phyloP scores from a whole-genome alignment of 2,888 invertebrate genomes.

The Conomelus anceps region DNA sequence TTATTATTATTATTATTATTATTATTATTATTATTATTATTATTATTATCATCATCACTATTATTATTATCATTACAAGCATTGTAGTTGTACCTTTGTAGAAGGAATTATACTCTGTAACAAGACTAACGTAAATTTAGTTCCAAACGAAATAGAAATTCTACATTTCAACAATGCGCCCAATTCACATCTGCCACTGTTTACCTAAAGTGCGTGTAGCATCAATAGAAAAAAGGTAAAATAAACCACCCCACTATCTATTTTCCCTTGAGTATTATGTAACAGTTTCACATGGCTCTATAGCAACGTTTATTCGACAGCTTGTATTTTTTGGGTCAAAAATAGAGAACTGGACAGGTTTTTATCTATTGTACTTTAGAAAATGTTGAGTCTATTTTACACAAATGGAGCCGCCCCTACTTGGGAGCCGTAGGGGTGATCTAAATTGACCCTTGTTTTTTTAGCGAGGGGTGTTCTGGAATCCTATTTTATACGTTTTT shows the following conservation, averaged over 20 bases:
- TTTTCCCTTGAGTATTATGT: not conserved
- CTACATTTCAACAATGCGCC: not conserved
- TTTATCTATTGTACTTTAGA: not conserved
- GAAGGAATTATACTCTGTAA: no score
- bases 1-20: no score
- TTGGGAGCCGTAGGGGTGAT: not conserved
- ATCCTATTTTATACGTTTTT: not conserved
- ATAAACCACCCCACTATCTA: not conserved
- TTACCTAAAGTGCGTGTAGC: not conserved
- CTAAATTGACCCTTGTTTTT: not conserved
- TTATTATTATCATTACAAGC: no score
- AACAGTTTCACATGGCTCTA: not conserved
- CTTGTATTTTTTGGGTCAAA: not conserved
- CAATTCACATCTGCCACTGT: not conserved
- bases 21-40: no score
- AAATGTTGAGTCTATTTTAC: not conserved
- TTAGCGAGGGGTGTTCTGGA: not conserved
- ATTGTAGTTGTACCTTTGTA: no score
- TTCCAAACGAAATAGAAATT: not conserved
- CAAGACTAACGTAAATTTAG: not conserved
- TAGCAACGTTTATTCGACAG: not conserved
- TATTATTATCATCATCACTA: no score
- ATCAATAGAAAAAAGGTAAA: not conserved
- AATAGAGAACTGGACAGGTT: not conserved
- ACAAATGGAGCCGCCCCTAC: not conserved